Base-by-base conservation (phyloP, 2,797 vertebrate genomes). In the Phoeniculus purpureus region DNA sequence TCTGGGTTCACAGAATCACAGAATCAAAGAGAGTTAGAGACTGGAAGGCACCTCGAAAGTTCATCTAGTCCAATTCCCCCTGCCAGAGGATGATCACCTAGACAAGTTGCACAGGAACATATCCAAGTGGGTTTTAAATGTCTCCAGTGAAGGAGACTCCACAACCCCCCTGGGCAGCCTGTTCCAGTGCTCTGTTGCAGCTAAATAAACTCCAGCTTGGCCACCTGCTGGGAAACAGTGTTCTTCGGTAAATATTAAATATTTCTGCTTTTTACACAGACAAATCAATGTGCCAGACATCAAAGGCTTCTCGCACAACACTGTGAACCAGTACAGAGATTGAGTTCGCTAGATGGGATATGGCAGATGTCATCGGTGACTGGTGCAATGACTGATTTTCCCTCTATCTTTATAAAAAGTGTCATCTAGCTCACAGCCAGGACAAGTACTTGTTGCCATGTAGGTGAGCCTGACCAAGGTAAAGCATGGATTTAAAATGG, bases 251-350 rank as follows among this genome's bases (percentile, higher is more conserved):
- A 93, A 59, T 66, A 56, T 59, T 40, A 85, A 55, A 45, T 54
- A 43, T 85, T 87, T 86, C 68, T 81, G 79, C 82, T 81, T 92
- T 90, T 91, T 71, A 77, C 61, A 72, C 2, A 20, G 75, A 89
- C 78, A 90, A 93, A 89, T 94, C 94, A 87, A 75, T 65, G 84
- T 87, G 75, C 77, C 91, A 93, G 75, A 52, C 92, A 87, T 74
- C 29, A 73, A 93, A 81, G 72, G 50, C 65, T 72, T 87, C 76
- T 87, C 83, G 92, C 84, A 72, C 85, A 94, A 20, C 86, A 66
- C 72, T 75, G 10, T 59, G 78, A 95, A 82, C 55, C 2, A 50
- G 61, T 16, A 48, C 81, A 91, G 91, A 72, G 86, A 87, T 40
- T n/a, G 85, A 88, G 75, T 87, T 92, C 90, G 85, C 85, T 92